Percentiles rank a stretch among this genome's conserved stretches.
These are phyloP conservation scores for Psammodynastes pulverulentus DNA, from an alignment of 2,113 vertebrate genomes.

Conservation along the genomic window DNA sequence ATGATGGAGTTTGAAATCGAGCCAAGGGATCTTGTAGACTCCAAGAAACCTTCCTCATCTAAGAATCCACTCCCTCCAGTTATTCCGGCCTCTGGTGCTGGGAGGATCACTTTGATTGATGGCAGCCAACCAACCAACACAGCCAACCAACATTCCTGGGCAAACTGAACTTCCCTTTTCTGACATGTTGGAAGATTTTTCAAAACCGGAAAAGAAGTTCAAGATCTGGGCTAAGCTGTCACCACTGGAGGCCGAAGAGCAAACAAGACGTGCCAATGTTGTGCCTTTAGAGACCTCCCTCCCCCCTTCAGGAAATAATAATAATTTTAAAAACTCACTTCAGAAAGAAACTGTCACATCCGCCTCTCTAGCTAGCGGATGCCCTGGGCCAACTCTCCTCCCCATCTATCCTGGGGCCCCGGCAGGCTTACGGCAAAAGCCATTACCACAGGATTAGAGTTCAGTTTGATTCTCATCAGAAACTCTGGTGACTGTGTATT, in stretches of 20 bases:
- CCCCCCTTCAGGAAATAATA: rapidly evolving
- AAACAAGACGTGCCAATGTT: rapidly evolving
- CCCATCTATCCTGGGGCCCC: background rate
- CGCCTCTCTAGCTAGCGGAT: background rate
- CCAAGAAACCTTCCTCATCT: background rate
- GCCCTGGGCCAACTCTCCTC: background rate
- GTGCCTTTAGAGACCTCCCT: background rate
- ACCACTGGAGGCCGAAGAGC: background rate
- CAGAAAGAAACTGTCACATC: background rate
- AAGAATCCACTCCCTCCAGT: conserved; percentile 18
- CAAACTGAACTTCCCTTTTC: conserved; percentile 1
- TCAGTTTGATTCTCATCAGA: conserved; percentile 61
- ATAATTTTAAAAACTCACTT: background rate
- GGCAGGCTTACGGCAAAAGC: conserved; percentile 43
- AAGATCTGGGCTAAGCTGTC: no score
- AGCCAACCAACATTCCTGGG: conserved; percentile 28
- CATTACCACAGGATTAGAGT: conserved; percentile 61
- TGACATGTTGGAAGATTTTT: background rate
- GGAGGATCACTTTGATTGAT: conserved; percentile 48
- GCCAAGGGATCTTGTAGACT: background rate
- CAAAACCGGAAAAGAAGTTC: background rate
- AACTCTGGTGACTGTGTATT: conserved; percentile 61
- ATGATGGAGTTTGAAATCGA: background rate
- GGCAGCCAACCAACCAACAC: conserved; percentile 44
- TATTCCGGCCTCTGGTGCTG: conserved; percentile 42